A percentile compares a stretch with the other conserved stretches of the same genome.
These are phyloP conservation scores for Suricata suricatta DNA, from an alignment of 2,113 vertebrate genomes.

Conservation along the genomic window DNA sequence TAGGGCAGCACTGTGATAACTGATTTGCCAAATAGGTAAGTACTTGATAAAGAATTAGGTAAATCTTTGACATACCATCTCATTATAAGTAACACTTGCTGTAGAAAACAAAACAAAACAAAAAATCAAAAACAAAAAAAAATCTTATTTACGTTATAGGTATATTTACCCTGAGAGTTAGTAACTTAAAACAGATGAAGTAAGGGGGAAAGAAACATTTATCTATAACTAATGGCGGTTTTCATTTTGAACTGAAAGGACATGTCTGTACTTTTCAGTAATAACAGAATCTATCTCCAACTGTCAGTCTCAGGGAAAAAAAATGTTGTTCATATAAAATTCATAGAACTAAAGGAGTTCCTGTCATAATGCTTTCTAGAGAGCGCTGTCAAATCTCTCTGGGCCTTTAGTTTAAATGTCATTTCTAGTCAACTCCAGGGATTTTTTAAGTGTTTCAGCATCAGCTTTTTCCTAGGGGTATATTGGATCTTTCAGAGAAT, in stretches of 20 bases:
- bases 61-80: constrained; percentile 29
- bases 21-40: constrained; percentile 33
- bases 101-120: background rate
- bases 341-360: constrained; percentile 58
- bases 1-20: background rate
- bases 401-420: constrained; percentile 55
- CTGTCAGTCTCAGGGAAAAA: constrained; percentile 64
- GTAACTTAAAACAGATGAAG: constrained; percentile 60
- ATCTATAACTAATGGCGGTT: constrained; percentile 64
- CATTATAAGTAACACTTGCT: constrained; percentile 46
- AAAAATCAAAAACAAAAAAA: background rate
- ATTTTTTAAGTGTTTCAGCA: constrained; percentile 46
- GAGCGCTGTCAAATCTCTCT: constrained; percentile 61
- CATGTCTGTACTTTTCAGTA: constrained; percentile 57
- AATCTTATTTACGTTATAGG: constrained; percentile 55
- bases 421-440: constrained; percentile 66
- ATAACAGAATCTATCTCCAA: constrained; percentile 67
- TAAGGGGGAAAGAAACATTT: constrained; percentile 59
- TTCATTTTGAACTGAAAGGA: constrained; percentile 65
- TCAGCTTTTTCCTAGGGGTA: background rate
- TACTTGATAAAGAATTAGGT: constrained; percentile 50
- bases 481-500: constrained; percentile 52
- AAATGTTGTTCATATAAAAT: constrained; percentile 73
- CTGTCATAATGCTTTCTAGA: constrained; percentile 40
- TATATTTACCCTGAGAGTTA: constrained; percentile 58